phyloP scores from a whole-genome alignment of 1,140 invertebrate genomes.

The Cherax destructor region DNA sequence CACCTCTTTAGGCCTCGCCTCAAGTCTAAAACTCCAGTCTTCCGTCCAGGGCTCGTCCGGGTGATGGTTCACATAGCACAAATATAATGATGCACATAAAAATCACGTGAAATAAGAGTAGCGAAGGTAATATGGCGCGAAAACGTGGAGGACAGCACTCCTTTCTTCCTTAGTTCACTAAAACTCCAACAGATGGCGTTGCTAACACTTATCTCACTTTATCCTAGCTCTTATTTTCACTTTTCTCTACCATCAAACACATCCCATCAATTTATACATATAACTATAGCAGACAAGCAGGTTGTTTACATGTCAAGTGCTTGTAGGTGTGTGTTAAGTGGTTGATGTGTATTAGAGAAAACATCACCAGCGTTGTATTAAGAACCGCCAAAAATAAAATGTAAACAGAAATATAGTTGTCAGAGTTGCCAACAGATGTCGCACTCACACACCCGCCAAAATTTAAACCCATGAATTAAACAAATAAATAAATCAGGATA shows the following conservation, averaged over 20 bases:
- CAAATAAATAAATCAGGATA: not conserved
- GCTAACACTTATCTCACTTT: not conserved
- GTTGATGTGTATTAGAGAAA: not conserved
- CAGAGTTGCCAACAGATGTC: conserved; percentile 32
- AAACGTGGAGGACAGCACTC: conserved; percentile 55
- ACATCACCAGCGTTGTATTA: conserved; percentile 1
- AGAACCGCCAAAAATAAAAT: conserved; percentile 45
- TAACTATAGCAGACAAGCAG: not conserved
- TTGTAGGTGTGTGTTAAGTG: not conserved
- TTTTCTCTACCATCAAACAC: too few species aligned
- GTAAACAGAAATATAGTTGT: conserved; percentile 42
- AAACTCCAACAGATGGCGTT: conserved; percentile 53
- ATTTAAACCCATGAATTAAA: conserved; percentile 1
- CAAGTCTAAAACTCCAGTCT: not conserved
- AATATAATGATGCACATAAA: conserved; percentile 8
- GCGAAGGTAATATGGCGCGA: conserved; percentile 55
- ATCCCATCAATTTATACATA: too few species aligned
- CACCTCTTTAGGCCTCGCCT: conserved; percentile 32
- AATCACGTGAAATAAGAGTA: conserved; percentile 41
- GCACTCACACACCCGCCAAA: conserved; percentile 11
- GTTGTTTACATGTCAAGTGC: not conserved
- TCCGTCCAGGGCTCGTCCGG: conserved; percentile 15
- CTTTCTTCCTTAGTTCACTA: conserved; percentile 57
- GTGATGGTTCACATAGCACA: conserved; percentile 53
- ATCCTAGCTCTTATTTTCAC: not conserved